Evolutionary conservation across 1,140 invertebrate species (phyloP).

Genomic region (Periplaneta americana): DNA sequence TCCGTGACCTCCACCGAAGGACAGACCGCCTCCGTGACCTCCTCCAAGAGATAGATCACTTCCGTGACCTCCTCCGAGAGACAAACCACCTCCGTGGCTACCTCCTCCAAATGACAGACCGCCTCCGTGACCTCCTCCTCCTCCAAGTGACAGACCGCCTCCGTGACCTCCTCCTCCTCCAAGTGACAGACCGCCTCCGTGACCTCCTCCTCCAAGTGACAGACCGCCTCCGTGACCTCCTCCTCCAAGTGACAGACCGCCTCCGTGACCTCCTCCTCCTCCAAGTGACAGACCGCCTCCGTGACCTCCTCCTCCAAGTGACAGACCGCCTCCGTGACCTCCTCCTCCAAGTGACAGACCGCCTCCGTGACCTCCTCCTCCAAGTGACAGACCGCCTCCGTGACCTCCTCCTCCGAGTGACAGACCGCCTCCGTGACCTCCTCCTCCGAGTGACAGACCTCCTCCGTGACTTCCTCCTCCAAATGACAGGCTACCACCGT

Average conservation of each 20-base stretch:
- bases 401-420: not conserved
- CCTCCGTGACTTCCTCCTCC: not conserved
- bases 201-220: not conserved
- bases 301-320: no score
- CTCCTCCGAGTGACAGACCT: no score
- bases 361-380: no score
- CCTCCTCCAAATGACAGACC: constrained; percentile 9
- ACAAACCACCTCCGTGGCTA: not conserved
- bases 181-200: no score
- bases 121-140: not conserved
- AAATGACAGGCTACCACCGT: not conserved
- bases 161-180: not conserved
- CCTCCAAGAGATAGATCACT: not conserved
- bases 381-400: not conserved
- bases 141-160: no score
- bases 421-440: not conserved
- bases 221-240: not conserved
- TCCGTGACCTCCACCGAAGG: not conserved
- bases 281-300: not conserved
- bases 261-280: not conserved
- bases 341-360: not conserved
- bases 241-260: not conserved
- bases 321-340: not conserved
- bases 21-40: not conserved
- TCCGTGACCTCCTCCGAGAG: not conserved